Percentiles rank a stretch among this genome's conserved stretches.
phyloP scores from a whole-genome alignment of 2,797 vertebrate genomes.

The Pseudopleuronectes americanus region DNA sequence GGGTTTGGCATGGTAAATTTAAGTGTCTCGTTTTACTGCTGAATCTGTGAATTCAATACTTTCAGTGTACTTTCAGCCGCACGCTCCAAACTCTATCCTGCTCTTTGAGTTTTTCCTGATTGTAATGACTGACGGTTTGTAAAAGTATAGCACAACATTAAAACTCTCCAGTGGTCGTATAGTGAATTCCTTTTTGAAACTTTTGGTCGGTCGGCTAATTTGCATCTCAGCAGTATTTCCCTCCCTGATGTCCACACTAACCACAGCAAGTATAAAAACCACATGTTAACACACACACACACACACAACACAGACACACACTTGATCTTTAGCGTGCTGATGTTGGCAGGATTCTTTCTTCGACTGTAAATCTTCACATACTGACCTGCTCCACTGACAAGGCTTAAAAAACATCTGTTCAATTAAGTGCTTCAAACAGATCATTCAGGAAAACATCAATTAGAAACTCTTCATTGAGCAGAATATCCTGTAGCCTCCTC shows the following conservation, averaged over 20 bases:
- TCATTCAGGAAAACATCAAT: not conserved
- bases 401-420: conserved; percentile 5
- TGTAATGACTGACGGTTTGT: not conserved
- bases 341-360: conserved; percentile 24
- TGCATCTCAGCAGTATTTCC: conserved; percentile 26
- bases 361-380: conserved; percentile 9
- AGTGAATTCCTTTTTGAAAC: not conserved
- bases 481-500: too few relatives aligned
- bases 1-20: not conserved
- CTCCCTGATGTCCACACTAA: conserved; percentile 20
- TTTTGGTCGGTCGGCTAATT: not conserved
- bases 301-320: conserved; percentile 2
- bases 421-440: conserved; percentile 1
- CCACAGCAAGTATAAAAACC: conserved; percentile 5
- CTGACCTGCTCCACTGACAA: conserved; percentile 26
- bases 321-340: conserved; percentile 38
- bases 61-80: not conserved
- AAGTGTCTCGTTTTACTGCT: not conserved
- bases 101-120: not conserved
- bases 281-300: conserved; percentile 5
- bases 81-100: not conserved
- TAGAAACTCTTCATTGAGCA: not conserved
- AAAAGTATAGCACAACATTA: too few relatives aligned
- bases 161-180: not conserved
- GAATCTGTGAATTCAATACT: not conserved